These are phyloP conservation scores for Dendrocincla tyrannina DNA, from an alignment of 2,797 vertebrate species.

Conservation along the genomic window DNA sequence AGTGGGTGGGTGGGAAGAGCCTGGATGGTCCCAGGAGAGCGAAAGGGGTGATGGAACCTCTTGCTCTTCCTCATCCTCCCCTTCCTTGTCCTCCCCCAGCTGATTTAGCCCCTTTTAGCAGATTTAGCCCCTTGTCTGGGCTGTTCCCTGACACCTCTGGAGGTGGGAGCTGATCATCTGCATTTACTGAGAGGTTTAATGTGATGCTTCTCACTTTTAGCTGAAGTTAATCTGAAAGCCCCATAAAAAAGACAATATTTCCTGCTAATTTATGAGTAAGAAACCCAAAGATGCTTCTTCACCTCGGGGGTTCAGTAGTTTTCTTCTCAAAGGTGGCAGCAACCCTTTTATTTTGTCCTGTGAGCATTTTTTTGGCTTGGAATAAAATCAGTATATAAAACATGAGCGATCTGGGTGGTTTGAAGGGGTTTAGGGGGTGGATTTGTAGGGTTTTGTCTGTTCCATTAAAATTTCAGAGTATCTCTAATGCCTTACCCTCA, in stretches of 20 bases:
- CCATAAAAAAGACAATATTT: not conserved
- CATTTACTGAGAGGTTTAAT: not conserved
- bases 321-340: not conserved
- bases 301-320: not conserved
- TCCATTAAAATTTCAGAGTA: too few relatives aligned
- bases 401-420: rapidly evolving
- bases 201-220: not conserved
- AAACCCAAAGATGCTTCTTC: not conserved
- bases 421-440: rapidly evolving
- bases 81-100: not conserved
- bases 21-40: not conserved
- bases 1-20: not conserved
- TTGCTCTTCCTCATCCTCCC: not conserved
- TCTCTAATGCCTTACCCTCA: rapidly evolving
- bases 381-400: not conserved
- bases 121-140: not conserved
- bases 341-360: rapidly evolving
- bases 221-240: not conserved
- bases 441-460: rapidly evolving
- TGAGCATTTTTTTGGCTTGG: rapidly evolving
- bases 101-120: not conserved
- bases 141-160: not conserved
- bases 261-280: not conserved
- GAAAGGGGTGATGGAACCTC: too few relatives aligned
- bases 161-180: not conserved